These are phyloP conservation scores for Peribatodes rhomboidaria DNA, from an alignment of 2,888 invertebrate genomes.

Conservation along the genomic window DNA sequence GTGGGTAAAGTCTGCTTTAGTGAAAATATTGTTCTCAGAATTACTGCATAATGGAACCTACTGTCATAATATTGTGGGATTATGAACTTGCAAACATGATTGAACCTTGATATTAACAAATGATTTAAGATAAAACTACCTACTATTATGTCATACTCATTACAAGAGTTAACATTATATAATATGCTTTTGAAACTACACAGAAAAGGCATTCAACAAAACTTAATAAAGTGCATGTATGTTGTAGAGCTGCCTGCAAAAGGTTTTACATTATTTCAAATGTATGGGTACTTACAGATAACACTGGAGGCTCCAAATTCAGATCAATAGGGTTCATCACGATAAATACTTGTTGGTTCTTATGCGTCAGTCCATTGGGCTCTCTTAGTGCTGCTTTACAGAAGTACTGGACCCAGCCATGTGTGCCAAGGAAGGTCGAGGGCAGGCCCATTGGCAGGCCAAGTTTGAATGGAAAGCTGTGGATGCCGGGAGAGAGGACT, in stretches of 20 bases:
- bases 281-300: conserved; percentile 91
- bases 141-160: too few species aligned
- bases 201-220: too few species aligned
- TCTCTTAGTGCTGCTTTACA: conserved; percentile 96
- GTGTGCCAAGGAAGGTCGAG: conserved; percentile 96
- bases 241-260: too few species aligned
- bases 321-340: conserved; percentile 98
- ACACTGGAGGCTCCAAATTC: conserved; percentile 94
- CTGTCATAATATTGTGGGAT: neutral
- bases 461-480: conserved; percentile 97
- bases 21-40: conserved; percentile 13
- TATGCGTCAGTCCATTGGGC: conserved; percentile 95
- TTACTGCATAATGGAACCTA: neutral
- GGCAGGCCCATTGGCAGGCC: conserved; percentile 96
- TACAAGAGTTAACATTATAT: too few species aligned
- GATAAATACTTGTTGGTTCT: conserved; percentile 98
- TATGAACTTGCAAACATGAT: neutral
- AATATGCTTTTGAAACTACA: too few species aligned
- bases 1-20: conserved; percentile 12
- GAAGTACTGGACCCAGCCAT: conserved; percentile 98
- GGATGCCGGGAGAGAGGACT: conserved; percentile 95
- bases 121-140: neutral
- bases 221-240: too few species aligned
- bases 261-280: too few species aligned
- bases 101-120: neutral